Conservation (phyloP, 1,140 invertebrate species). For the Chelonus insularis region DNA sequence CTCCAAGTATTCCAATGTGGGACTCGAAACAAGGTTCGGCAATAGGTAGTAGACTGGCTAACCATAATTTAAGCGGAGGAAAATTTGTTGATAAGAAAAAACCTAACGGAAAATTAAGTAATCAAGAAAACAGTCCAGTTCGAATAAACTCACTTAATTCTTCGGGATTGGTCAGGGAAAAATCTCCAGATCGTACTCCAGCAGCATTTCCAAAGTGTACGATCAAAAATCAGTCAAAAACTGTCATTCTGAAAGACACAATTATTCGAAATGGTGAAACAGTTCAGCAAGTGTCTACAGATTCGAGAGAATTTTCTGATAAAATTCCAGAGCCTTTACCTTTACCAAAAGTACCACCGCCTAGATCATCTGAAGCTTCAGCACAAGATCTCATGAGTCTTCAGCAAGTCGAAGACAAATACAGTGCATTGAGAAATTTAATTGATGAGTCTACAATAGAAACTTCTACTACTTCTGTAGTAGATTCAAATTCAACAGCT, state of each 20-base stretch:
- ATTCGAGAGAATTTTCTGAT: background rate
- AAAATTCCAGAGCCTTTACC: slow-evolving; percentile 27
- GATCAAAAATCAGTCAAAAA: slow-evolving; percentile 53
- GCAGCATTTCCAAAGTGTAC: slow-evolving; percentile 57
- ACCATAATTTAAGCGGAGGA: slow-evolving; percentile 60
- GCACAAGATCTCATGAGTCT: slow-evolving; percentile 54
- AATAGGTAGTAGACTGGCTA: slow-evolving; percentile 60
- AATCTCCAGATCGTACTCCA: slow-evolving; percentile 4
- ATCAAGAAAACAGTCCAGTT: background rate
- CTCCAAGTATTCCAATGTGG: slow-evolving; percentile 42
- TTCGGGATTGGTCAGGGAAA: background rate
- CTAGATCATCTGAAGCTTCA: slow-evolving; percentile 31
- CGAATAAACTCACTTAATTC: slow-evolving; percentile 2
- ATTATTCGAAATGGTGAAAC: slow-evolving; percentile 48
- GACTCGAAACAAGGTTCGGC: slow-evolving; percentile 55
- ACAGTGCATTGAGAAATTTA: slow-evolving; percentile 58
- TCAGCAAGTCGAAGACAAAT: slow-evolving; percentile 56
- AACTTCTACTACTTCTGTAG: too few relatives aligned
- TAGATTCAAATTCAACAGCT: slow-evolving; percentile 14
- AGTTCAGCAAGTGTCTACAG: slow-evolving; percentile 28
- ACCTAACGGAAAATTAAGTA: slow-evolving; percentile 15
- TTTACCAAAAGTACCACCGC: background rate
- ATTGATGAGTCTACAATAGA: slow-evolving; percentile 42
- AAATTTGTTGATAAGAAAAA: slow-evolving; percentile 43
- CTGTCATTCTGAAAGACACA: slow-evolving; percentile 58